These are phyloP conservation scores for Pantherophis guttatus DNA, from an alignment of 2,113 vertebrate genomes.

Conservation along the genomic window DNA sequence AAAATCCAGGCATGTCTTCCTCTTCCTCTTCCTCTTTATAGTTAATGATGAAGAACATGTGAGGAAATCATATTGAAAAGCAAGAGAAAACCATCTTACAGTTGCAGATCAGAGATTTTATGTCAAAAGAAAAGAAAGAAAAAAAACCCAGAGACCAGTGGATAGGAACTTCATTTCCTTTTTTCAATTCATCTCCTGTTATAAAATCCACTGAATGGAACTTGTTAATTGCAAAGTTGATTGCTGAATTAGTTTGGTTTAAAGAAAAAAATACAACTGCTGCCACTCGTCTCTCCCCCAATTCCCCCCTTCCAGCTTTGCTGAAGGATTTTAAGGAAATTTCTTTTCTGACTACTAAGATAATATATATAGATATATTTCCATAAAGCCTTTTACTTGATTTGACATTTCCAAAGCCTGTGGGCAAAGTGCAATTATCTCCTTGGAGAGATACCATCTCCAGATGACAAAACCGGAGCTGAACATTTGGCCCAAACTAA, in stretches of 20 bases:
- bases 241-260: slow-evolving; percentile 42
- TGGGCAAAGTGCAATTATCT: slow-evolving; percentile 53
- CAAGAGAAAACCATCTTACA: slow-evolving; percentile 41
- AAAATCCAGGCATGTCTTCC: slow-evolving; percentile 6
- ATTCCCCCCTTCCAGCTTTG: not conserved
- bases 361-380: slow-evolving; percentile 25
- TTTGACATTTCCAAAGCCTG: slow-evolving; percentile 52
- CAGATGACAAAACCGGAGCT: slow-evolving; percentile 42
- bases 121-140: slow-evolving; percentile 14
- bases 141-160: slow-evolving; percentile 29
- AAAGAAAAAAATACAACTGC: slow-evolving; percentile 37
- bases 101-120: slow-evolving; percentile 23
- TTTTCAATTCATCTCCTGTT: slow-evolving; percentile 47
- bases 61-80: slow-evolving; percentile 32
- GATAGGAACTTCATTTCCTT: slow-evolving; percentile 4
- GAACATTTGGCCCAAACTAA: slow-evolving; percentile 17
- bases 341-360: slow-evolving; percentile 38
- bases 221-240: slow-evolving; percentile 51
- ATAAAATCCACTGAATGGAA: slow-evolving; percentile 57
- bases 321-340: slow-evolving; percentile 14
- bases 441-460: slow-evolving; percentile 39
- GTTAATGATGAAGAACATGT: slow-evolving; percentile 49
- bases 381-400: slow-evolving; percentile 7
- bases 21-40: not conserved
- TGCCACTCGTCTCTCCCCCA: slow-evolving; percentile 6